Base-by-base conservation (phyloP, 1,140 invertebrate species). In the Sarcophaga peregrina region DNA sequence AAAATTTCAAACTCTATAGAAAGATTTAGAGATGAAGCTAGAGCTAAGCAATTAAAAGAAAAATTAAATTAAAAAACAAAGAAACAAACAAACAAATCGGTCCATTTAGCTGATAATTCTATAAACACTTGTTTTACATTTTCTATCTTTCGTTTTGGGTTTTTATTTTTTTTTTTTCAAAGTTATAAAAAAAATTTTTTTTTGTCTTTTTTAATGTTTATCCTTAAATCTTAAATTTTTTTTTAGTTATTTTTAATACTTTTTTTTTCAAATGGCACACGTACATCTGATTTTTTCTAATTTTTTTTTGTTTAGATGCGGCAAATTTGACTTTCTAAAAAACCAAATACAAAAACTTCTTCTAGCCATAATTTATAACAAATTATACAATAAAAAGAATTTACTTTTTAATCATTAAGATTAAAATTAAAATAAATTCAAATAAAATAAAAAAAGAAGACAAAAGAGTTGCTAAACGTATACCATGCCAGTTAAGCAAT, bases 281-380 rank as follows among this genome's bases (percentile, higher is more conserved):
- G 62, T 68, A 20, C 62, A 68, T 68, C 62, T 68, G 62, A 68
- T 68, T 20, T 20, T 17, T 68, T 68, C 6, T 68, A 37, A 4
- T 62, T 17, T 62, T 20, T 20, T 20, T 68, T 58, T 58, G 13
- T 58, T n/a, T 58, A n/a, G 15, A n/a, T 58, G 54, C n/a, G 11
- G 54, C 54, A 15, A 58, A n/a, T 62, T 25, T 68, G 62, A 68
- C 62, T 68, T 68, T 68, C 62, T 68, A 68, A 68, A 52, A 52
- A 68, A 68, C 20, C 25, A 37, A 37, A n/a, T n/a, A n/a, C n/a
- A n/a, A n/a, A n/a, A 37, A 37, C 25, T 37, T 37, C 62, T 68
- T 25, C 17, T 68, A 5, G 62, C 62, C 62, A 68, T 68, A 68
- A 20, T 68, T 68, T 68, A 68, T 68, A 7, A 17, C 20, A 68